Conservation (phyloP, 2,797 vertebrate species). For the Leuciscus waleckii region DNA sequence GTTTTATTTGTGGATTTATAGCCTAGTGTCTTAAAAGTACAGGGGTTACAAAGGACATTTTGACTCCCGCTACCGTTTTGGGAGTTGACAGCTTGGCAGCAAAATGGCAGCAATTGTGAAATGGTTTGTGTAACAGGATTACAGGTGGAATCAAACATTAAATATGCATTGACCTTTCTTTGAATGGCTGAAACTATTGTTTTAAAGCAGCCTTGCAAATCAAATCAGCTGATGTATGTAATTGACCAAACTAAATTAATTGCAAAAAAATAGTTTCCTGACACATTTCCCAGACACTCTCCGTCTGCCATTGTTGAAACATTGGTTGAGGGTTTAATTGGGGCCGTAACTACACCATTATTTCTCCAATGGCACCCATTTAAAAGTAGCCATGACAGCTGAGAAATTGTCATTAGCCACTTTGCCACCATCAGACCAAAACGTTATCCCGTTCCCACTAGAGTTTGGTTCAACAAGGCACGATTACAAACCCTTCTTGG, state of each 20-base stretch:
- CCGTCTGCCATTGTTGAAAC: neutral
- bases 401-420: no score
- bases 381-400: neutral
- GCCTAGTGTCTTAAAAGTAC: neutral
- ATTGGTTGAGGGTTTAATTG: neutral
- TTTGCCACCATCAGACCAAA: neutral
- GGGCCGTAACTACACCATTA: neutral
- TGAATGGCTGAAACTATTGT: conserved; percentile 10
- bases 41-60: conserved; percentile 7
- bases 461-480: neutral
- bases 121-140: conserved; percentile 49
- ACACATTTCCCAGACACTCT: neutral
- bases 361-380: neutral
- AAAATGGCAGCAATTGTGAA: conserved; percentile 42
- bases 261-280: neutral
- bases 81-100: conserved; percentile 32
- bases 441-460: no score
- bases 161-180: conserved; percentile 16
- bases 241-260: neutral
- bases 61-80: conserved; percentile 34
- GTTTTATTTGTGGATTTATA: conserved; percentile 10
- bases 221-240: neutral
- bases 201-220: conserved; percentile 16
- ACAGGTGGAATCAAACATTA: conserved; percentile 1
- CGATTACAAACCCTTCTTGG: neutral